These are phyloP conservation scores for Aptenodytes patagonicus DNA, from an alignment of 2,113 vertebrate genomes.

Conservation along the genomic window DNA sequence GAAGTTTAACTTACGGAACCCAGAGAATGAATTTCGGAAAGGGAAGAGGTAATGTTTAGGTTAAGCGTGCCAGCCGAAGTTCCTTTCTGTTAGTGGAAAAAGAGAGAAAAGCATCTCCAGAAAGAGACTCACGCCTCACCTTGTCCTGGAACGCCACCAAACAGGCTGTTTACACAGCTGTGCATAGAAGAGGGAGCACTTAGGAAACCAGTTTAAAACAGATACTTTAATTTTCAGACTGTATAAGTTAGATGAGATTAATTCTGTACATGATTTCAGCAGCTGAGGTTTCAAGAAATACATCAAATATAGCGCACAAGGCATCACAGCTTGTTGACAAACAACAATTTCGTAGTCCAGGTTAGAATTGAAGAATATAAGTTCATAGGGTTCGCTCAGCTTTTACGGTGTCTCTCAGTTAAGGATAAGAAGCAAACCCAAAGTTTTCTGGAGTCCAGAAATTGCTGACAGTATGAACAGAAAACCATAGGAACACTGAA, in stretches of 20 bases:
- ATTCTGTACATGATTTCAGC: background rate
- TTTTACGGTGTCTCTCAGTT: background rate
- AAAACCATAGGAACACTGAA: background rate
- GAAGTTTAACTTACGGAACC: background rate
- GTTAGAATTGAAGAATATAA: background rate
- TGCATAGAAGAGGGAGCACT: background rate
- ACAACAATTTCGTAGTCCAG: background rate
- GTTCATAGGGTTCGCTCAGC: background rate
- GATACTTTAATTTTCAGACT: background rate
- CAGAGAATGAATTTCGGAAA: background rate
- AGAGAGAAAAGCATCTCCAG: background rate
- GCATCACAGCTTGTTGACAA: background rate
- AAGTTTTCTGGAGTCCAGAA: background rate
- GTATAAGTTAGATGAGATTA: background rate
- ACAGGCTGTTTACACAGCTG: background rate
- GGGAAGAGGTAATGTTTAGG: background rate
- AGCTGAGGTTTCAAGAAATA: background rate
- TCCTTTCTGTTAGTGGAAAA: background rate
- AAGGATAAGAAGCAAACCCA: background rate
- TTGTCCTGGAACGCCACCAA: background rate
- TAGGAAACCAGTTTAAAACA: background rate
- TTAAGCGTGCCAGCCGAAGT: background rate
- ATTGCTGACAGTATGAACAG: background rate
- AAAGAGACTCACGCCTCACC: background rate
- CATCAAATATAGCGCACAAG: rapidly evolving